Base-by-base conservation (phyloP, 1,140 invertebrate genomes). In the Coptotermes formosanus region DNA sequence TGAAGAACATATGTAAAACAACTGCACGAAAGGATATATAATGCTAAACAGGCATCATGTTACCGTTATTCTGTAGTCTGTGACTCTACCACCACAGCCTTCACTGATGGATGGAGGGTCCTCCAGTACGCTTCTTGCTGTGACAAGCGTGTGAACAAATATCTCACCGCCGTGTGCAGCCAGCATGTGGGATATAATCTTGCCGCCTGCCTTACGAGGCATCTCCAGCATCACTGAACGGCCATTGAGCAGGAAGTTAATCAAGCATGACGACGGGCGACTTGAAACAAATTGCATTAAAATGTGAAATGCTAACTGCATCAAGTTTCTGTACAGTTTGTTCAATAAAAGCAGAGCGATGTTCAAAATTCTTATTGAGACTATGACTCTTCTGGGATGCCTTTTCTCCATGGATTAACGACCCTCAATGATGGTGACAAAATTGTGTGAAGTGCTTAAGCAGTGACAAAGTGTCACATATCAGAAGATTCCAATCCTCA, bases 21-120 rank as follows among this genome's bases (percentile, higher is more conserved):
- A n/a, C n/a, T n/a, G n/a, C n/a, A n/a, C n/a, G n/a, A n/a, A n/a
- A n/a, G n/a, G n/a, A n/a, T n/a, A n/a, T n/a, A n/a, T n/a, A n/a
- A n/a, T n/a, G n/a, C n/a, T n/a, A n/a, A n/a, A n/a, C n/a, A n/a
- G n/a, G n/a, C n/a, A n/a, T n/a, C 3, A 14, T 84, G 75, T 90
- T 89, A 93, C 93, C 23, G 92, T 93, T 89, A 94, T 94, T 91
- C 96, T 93, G 90, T 99, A 99, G 91, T 99, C 98, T 0, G 97
- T 97, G 6, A 99, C 96, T 85, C 97, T 92, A 0, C 98, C 98
- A 14, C 98, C 98, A 87, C 95, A 95, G 0, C 98, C 98, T 91
- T 99, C 98, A 86, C 95, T 97, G 48, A 99, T 98, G 1, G 97
- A 97, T 0, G 98, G 98, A 12, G 97, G 97, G 92, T 99, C 98